Evolutionary conservation across 2,888 invertebrate genomes (phyloP).

Genomic region (Abscondita cerata): DNA sequence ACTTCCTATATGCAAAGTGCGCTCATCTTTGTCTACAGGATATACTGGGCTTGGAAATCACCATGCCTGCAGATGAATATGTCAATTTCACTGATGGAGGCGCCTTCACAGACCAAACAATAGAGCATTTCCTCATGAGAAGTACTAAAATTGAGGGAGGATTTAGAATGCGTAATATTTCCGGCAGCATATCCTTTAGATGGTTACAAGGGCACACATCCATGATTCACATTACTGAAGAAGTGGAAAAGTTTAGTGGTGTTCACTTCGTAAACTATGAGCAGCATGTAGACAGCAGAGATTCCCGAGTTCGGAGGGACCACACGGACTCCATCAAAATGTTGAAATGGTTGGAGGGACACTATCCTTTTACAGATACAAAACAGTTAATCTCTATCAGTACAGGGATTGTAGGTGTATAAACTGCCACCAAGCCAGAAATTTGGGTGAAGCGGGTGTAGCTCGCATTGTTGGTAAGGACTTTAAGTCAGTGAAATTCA

Average conservation of each 20-base stretch:
- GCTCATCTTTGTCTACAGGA: not conserved
- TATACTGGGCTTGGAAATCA: too few species aligned
- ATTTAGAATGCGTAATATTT: not conserved
- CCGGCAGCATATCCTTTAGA: not conserved
- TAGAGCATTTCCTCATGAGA: too few species aligned
- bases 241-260: not conserved
- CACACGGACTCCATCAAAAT: not conserved
- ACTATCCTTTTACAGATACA: not conserved
- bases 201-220: too few species aligned
- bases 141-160: not conserved
- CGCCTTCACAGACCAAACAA: not conserved
- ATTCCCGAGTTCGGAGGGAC: not conserved
- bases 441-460: too few species aligned
- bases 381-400: not conserved
- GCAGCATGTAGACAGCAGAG: too few species aligned
- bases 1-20: not conserved
- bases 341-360: too few species aligned
- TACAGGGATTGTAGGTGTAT: not conserved
- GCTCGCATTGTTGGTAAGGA: too few species aligned
- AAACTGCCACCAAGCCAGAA: too few species aligned
- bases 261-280: not conserved
- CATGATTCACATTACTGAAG: too few species aligned
- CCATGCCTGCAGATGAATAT: too few species aligned
- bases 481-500: too few species aligned
- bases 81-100: not conserved